A percentile compares a stretch with the other conserved stretches of the same genome.
phyloP scores from a whole-genome alignment of 1,140 invertebrate species.

The Neodiprion virginianus region DNA sequence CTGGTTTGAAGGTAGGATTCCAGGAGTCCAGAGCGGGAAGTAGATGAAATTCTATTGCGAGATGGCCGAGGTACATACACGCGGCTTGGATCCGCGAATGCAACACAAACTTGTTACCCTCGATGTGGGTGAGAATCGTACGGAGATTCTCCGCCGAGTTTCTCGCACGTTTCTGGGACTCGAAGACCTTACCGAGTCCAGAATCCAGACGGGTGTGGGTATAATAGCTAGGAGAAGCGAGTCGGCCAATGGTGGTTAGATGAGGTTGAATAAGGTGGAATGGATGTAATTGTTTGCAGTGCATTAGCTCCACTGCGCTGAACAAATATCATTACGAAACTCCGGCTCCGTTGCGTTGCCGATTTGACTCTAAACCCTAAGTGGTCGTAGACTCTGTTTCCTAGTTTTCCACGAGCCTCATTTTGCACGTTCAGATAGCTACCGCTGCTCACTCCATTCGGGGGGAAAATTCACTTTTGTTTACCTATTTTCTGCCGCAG shows the following conservation, averaged over 20 bases:
- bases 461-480: background rate
- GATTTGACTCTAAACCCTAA: background rate
- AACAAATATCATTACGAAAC: slow-evolving; percentile 5
- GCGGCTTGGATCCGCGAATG: background rate
- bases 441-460: background rate
- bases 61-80: background rate
- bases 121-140: too few species aligned
- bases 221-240: background rate
- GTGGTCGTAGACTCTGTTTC: background rate
- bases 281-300: slow-evolving; percentile 1
- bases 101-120: background rate
- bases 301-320: slow-evolving; percentile 1
- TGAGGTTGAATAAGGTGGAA: background rate
- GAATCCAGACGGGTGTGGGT: background rate
- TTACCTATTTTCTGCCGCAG: background rate
- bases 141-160: too few species aligned
- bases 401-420: background rate
- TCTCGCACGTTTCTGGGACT: background rate
- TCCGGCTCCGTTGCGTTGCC: background rate
- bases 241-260: background rate
- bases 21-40: background rate
- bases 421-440: background rate
- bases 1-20: background rate
- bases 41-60: background rate
- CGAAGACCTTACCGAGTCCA: background rate